A percentile compares a stretch with the other conserved stretches of the same genome.
phyloP scores from a whole-genome alignment of 2,888 invertebrate genomes.

The Hermaeophaga mercurialis region DNA sequence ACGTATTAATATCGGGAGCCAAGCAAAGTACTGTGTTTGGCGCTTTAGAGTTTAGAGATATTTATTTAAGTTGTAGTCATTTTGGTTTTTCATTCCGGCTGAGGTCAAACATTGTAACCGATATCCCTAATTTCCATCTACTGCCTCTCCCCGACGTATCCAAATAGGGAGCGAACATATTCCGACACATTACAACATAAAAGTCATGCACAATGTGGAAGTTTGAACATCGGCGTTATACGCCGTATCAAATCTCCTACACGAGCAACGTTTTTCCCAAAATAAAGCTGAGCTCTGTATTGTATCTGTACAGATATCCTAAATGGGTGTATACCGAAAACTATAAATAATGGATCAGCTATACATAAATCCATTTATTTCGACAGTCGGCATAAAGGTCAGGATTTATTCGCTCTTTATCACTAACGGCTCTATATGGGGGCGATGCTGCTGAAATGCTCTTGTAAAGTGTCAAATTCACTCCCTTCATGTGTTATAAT shows the following conservation, averaged over 20 bases:
- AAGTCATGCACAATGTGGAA: conserved; percentile 15
- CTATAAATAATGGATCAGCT: conserved; percentile 54
- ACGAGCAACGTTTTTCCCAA: conserved; percentile 10
- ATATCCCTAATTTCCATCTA: neutral
- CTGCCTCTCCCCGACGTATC: neutral
- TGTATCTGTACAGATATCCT: conserved; percentile 31
- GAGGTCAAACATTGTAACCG: no score
- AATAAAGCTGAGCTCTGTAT: conserved; percentile 16
- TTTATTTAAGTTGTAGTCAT: no score
- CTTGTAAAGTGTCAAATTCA: no score
- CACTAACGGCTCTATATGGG: conserved; percentile 4
- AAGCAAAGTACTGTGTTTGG: no score
- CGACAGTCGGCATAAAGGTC: conserved; percentile 47
- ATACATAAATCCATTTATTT: conserved; percentile 52
- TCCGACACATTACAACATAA: conserved; percentile 7
- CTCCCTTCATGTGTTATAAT: no score
- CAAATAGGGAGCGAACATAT: neutral
- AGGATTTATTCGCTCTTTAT: conserved; percentile 42
- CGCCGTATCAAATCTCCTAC: conserved; percentile 16
- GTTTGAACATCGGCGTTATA: neutral
- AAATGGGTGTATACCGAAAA: conserved; percentile 50
- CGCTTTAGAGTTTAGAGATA: no score
- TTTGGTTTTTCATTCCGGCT: no score
- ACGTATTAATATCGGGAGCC: no score
- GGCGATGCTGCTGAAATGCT: no score